Evolutionary conservation across 2,113 vertebrate species (phyloP), one percentile per base, ranked within the genome.

Genomic region (Pelusios castaneus): DNA sequence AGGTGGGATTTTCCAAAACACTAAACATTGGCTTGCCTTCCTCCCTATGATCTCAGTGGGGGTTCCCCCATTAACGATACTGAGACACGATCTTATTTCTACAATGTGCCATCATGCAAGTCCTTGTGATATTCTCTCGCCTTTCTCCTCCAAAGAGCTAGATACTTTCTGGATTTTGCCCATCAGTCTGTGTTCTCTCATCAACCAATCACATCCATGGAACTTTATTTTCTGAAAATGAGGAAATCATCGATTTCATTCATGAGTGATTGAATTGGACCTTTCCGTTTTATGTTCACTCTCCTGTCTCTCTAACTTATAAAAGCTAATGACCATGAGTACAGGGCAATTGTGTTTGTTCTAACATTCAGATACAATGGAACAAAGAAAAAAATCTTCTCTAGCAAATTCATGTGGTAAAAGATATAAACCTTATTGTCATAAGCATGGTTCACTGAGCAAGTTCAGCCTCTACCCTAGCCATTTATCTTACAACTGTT

Each of bases 401-500:
- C 73, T 84, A 80, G 14, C 58, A 95, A 96, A 97, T 93, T 88
- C 82, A 89, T 86, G 79, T 10, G 77, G 60, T 87, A 77, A 96
- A 96, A 96, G 92, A 92, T 52, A 93, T 54, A 92, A 95, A 87
- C 58, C 76, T 49, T n/a, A 58, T 83, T 49, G 56, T 87, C 92
- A 93, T 85, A 80, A 90, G 77, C 84, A 27, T 89, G 84, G 81
- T 80, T 95, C 45, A 89, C 67, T 95, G 82, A 82, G 58, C 47
- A 93, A 91, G 85, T 88, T 94, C 85, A 96, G 76, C 24, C 17
- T 80, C 63, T 84, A 89, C 41, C 31, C 92, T 73, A 92, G 94
- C 88, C 85, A 54, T 80, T 92, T 89, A 95, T 87, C 93, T 96
- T 94, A 94, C 83, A 93, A 90, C 88, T 93, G 89, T 86, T 96